Percentiles rank a stretch among this genome's conserved stretches.
Conservation (phyloP, 64 coral and sea anemone genomes). For the Catalaphyllia jardinei region DNA sequence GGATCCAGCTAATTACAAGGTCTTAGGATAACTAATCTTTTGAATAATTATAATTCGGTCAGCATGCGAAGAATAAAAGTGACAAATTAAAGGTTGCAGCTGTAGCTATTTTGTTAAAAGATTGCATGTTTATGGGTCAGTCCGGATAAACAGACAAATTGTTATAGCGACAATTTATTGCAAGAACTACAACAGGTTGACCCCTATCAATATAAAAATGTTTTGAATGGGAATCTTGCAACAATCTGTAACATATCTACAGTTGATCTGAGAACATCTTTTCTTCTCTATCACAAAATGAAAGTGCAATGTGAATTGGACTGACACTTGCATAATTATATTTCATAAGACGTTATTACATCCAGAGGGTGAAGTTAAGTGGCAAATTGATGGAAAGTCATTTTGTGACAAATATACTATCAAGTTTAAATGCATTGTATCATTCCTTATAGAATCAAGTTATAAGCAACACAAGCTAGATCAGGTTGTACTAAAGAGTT, state of each 20-base stretch:
- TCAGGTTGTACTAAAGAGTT: background rate
- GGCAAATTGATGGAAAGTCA: background rate
- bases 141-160: conserved; percentile 1
- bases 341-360: background rate
- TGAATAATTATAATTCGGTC: background rate
- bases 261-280: background rate
- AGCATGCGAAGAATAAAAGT: background rate
- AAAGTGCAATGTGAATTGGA: background rate
- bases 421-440: background rate
- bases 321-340: background rate
- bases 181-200: background rate
- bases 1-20: conserved; percentile 1
- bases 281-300: background rate
- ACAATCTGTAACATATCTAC: background rate
- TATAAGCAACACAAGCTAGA: background rate
- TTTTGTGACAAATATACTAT: background rate
- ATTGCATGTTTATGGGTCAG: background rate
- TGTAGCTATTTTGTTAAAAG: background rate
- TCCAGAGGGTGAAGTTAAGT: background rate
- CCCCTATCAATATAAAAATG: conserved; percentile 23
- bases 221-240: background rate
- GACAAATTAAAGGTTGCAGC: background rate
- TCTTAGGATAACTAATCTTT: background rate
- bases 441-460: background rate
- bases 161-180: background rate